Evolutionary conservation across 2,888 invertebrate species (phyloP), one percentile per base, ranked within the genome.

Genomic region (Apomyelois bistriatella): DNA sequence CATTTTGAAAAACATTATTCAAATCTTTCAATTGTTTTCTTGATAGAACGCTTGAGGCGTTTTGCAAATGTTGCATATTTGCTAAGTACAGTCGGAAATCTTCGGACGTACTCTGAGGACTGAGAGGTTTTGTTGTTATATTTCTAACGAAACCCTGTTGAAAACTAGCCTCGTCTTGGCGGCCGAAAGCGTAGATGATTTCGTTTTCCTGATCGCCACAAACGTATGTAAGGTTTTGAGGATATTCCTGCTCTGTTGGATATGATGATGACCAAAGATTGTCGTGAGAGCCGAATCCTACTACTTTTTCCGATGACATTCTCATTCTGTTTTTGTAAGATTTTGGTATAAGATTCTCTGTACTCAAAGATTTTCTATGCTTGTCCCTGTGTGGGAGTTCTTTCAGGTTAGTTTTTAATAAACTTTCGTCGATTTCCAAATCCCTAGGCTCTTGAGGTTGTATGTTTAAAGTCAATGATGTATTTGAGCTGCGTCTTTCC

Each of bases 401-500:
- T 64, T 81, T 83, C 1, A 89, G 54, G 57, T 79, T 86, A 0
- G 67, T 62, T 2, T 88, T 85, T 52, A 90, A 62, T 48, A 87
- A 53, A 0, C 66, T 74, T 52, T 89, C 90, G 35, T 90, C 90
- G 1, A 91, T 86, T 58, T 90, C 90, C 6, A 90, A 62, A 37
- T 88, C 89, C 58, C 90, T 76, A 0, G 90, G 90, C 51, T 90
- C 90, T 46, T 84, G 80, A 0, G 83, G 81, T 54, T 83, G 85
- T 37, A 90, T 84, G 55, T 90, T 90, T 0, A 97, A 91, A 0
- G 96, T 96, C 7, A 97, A 82, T 48, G 96, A 96, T 0, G 96
- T 96, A 70, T 95, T 96, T 0, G 96, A 96, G 41, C 96, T 96
- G 30, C 96, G 91, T 58, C 96, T 91, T 69, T 95, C 95, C 47